Evolutionary conservation across 2,113 vertebrate species (phyloP).

Genomic region (Ivindomyrus marchei): DNA sequence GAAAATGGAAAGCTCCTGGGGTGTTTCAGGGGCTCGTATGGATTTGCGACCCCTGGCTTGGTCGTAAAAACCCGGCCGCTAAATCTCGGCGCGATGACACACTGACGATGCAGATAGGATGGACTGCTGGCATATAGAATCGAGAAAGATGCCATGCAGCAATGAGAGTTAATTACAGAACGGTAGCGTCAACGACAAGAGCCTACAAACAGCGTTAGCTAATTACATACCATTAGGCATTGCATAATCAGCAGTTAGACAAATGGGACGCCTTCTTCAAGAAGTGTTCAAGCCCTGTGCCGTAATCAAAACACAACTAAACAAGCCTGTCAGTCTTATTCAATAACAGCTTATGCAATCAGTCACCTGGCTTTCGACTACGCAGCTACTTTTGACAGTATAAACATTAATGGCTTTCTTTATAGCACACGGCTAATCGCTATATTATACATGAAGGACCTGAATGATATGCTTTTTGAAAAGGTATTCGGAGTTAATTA

Average conservation of each 20-base stretch:
- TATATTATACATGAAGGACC: not conserved
- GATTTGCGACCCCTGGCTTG: not conserved
- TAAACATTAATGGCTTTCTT: not conserved
- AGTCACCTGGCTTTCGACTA: not conserved
- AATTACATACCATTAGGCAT: constrained; percentile 52
- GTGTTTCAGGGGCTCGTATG: not conserved
- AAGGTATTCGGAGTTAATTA: not conserved
- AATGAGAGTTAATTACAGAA: constrained; percentile 47
- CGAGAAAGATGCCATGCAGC: constrained; percentile 9
- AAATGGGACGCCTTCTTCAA: constrained; percentile 24
- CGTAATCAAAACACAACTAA: constrained; percentile 41
- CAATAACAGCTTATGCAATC: constrained; percentile 27
- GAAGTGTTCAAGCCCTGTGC: constrained; percentile 38
- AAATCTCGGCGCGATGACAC: not conserved
- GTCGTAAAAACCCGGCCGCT: not conserved
- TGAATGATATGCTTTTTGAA: not conserved
- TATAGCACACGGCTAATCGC: not conserved
- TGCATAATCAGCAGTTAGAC: constrained; percentile 48
- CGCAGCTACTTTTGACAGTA: not conserved
- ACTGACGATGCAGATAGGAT: not conserved
- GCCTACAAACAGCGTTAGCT: constrained; percentile 44
- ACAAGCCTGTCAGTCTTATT: constrained; percentile 34
- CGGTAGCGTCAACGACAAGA: constrained; percentile 35
- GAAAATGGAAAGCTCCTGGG: not conserved
- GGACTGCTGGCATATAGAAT: not conserved